Conservation (phyloP, 2,113 vertebrate genomes). For the Nibea coibor region DNA sequence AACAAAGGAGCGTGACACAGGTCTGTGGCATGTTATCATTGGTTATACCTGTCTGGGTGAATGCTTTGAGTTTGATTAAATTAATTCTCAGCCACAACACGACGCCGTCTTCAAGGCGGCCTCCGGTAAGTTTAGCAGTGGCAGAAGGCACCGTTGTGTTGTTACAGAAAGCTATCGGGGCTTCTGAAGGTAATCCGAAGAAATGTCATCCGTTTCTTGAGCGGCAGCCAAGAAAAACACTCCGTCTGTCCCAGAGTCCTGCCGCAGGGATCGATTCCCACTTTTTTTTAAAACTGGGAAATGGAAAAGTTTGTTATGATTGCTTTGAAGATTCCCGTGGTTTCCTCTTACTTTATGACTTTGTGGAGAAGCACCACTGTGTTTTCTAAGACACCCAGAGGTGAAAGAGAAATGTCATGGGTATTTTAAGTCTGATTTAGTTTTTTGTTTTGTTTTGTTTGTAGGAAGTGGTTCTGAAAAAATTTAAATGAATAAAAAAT, state of each 20-base stretch:
- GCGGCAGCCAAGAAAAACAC: slow-evolving; percentile 79
- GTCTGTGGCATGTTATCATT: background rate
- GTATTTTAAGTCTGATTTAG: slow-evolving; percentile 57
- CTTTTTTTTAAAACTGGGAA: slow-evolving; percentile 60
- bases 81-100: slow-evolving; percentile 16
- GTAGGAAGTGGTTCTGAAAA: background rate
- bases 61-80: slow-evolving; percentile 4
- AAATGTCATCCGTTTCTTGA: slow-evolving; percentile 79
- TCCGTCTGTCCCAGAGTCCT: slow-evolving; percentile 63
- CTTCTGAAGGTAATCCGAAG: slow-evolving; percentile 70
- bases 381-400: slow-evolving; percentile 60
- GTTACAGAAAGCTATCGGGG: slow-evolving; percentile 67
- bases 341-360: slow-evolving; percentile 77
- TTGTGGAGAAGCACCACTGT: slow-evolving; percentile 58
- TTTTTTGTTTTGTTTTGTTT: slow-evolving; percentile 35
- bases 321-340: slow-evolving; percentile 79
- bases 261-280: slow-evolving; percentile 77
- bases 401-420: slow-evolving; percentile 58
- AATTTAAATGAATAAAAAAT: background rate
- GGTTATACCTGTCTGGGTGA: background rate
- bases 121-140: slow-evolving; percentile 23
- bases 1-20: background rate
- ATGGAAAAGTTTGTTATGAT: slow-evolving; percentile 81
- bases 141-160: slow-evolving; percentile 55
- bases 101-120: slow-evolving; percentile 13